A percentile compares a stretch with the other conserved stretches of the same genome.
phyloP scores from a whole-genome alignment of 2,888 invertebrate species.

The Hipparchia sbordonii region DNA sequence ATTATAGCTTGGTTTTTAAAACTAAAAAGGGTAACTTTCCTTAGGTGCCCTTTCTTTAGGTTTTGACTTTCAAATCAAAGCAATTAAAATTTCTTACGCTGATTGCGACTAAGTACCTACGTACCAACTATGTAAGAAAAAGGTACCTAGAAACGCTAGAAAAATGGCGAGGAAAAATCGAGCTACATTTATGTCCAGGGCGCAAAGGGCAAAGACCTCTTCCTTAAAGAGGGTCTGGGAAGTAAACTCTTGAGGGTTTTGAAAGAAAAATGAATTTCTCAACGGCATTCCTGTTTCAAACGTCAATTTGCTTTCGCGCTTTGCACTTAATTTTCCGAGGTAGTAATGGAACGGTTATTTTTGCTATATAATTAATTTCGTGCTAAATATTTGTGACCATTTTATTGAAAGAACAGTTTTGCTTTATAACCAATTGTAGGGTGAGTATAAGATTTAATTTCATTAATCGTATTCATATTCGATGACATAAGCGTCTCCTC shows the following conservation, averaged over 20 bases:
- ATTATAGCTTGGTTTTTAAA: no score
- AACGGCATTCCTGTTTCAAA: constrained; percentile 15
- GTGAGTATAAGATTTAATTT: no score
- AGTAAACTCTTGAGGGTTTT: constrained; percentile 25
- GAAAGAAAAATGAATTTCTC: constrained; percentile 21
- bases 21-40: no score
- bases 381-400: no score
- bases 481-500: no score
- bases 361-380: neutral
- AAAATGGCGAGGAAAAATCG: constrained; percentile 8
- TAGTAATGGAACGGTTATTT: neutral
- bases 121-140: neutral
- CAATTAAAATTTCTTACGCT: neutral
- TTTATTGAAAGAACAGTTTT: no score
- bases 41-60: neutral
- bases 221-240: constrained; percentile 18
- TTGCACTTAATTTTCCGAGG: neutral
- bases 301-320: constrained; percentile 3
- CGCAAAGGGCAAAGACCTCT: constrained; percentile 22
- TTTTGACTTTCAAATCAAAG: neutral
- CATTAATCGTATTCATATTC: no score
- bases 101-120: neutral
- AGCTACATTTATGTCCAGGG: neutral
- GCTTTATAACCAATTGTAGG: no score
- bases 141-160: neutral